Evolutionary conservation across 2,113 vertebrate genomes (phyloP).

Genomic region (Rhipidura dahli): DNA sequence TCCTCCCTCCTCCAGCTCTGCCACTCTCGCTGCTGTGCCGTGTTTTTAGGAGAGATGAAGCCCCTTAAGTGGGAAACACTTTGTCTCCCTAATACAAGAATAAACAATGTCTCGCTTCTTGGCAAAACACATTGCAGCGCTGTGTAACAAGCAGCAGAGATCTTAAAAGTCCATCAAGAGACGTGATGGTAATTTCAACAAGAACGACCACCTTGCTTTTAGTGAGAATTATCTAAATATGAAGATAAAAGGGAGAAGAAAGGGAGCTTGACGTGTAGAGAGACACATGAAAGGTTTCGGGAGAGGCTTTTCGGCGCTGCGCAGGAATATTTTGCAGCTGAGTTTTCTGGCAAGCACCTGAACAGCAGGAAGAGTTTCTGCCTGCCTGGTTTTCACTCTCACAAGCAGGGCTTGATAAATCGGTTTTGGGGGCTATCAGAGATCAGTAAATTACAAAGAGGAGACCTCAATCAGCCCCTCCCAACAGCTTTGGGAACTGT

Average conservation of each 20-base stretch:
- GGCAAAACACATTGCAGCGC: slow-evolving; percentile 3
- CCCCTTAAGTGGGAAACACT: slow-evolving; percentile 57
- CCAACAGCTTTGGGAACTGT: background rate
- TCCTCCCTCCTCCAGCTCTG: slow-evolving; percentile 13
- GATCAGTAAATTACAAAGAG: background rate
- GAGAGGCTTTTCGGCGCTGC: slow-evolving; percentile 1
- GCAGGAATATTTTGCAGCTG: background rate
- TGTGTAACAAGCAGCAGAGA: slow-evolving; percentile 24
- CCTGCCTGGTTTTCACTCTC: background rate
- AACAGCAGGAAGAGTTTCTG: background rate
- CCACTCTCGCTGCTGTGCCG: background rate
- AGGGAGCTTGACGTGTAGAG: slow-evolving; percentile 6
- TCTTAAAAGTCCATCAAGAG: slow-evolving; percentile 47
- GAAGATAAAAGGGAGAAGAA: slow-evolving; percentile 60
- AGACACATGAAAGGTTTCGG: slow-evolving; percentile 57
- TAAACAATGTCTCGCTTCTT: slow-evolving; percentile 54
- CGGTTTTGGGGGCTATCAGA: background rate
- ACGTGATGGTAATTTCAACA: slow-evolving; percentile 14
- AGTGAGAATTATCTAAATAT: slow-evolving; percentile 56
- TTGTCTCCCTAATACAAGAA: slow-evolving; percentile 51
- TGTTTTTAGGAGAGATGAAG: slow-evolving; percentile 16
- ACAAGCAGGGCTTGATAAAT: background rate
- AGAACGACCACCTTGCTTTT: slow-evolving; percentile 43
- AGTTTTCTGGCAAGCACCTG: slow-evolving; percentile 17
- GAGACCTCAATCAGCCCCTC: background rate